Evolutionary conservation across 2,888 invertebrate species (phyloP), one percentile per base, ranked within the genome.

Genomic region (Chaitophorus viminalis): DNA sequence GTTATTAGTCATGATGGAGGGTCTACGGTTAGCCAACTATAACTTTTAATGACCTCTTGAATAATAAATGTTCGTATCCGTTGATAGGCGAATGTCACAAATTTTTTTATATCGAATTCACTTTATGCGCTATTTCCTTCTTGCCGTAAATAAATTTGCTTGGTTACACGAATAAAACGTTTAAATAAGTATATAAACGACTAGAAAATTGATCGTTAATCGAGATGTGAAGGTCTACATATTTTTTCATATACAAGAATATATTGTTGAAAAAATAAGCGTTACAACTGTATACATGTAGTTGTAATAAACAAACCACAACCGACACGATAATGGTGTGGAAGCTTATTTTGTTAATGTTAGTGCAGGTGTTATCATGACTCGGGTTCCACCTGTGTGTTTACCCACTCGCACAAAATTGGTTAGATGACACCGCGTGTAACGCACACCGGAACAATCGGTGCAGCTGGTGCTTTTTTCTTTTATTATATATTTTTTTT

Each of bases 391-490:
- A 87, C 87, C 87, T 87, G 87, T 87, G 87, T 87, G 87, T 87
- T 87, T 87, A 87, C 87, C 79, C 87, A 75, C 87, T 86, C 79
- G 87, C 87, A 87, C 87, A 60, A 74, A 87, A 87, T 87, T 81
- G 87, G 87, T 87, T 74, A 74, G 87, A 87, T 46, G 81, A 87
- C 79, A 81, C 79, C 87, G 54, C 78, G 36, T 60, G 87, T 81
- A 87, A 87, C 74, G 72, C 79, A 87, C 87, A 87, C 87, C 75
- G 87, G 87, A 81, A 87, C 87, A 81, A 87, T 87, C 87, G 87
- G 72, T 74, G 79, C 87, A 81, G 87, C 87, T 81, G 87, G 70
- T 39, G 83, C 11, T 29, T 84, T 84, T 65, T 84, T 68, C n/a
- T 9, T 68, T 76, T 76, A 31, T 76, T 84, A 60, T 78, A 72